phyloP scores from a whole-genome alignment of 1,140 invertebrate species.

The Mesaphorura yosii region DNA sequence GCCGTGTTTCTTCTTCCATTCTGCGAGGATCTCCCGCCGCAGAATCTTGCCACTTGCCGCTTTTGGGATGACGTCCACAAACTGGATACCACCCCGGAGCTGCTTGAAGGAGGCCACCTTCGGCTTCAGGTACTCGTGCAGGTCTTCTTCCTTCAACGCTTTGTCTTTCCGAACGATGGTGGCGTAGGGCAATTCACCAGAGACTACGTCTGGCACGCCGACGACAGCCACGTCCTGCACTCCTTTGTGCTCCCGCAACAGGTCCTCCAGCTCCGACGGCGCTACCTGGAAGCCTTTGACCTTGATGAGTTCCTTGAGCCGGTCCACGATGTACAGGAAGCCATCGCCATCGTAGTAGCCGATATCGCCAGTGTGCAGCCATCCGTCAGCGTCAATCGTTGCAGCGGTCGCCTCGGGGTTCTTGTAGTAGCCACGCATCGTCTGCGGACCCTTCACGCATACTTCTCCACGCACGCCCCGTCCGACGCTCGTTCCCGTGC shows the following conservation, averaged over 20 bases:
- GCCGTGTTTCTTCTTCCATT: constrained; percentile 4
- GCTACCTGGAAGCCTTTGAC: constrained; percentile 75
- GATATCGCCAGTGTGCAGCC: constrained; percentile 56
- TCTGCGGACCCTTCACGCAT: constrained; percentile 31
- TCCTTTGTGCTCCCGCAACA: constrained; percentile 40
- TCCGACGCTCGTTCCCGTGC: constrained; percentile 21
- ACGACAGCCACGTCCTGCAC: constrained; percentile 45
- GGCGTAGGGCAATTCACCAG: constrained; percentile 49
- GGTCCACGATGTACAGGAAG: constrained; percentile 66
- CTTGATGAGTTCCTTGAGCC: constrained; percentile 83
- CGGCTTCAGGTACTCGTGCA: constrained; percentile 48
- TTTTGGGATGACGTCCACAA: constrained; percentile 49
- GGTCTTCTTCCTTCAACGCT: constrained; percentile 45
- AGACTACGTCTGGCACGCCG: constrained; percentile 41
- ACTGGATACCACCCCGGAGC: constrained; percentile 42
- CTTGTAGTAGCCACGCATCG: constrained; percentile 34
- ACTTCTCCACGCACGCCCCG: constrained; percentile 36
- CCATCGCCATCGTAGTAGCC: constrained; percentile 46
- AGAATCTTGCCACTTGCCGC: constrained; percentile 57
- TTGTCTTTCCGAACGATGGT: constrained; percentile 46
- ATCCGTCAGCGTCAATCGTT: constrained; percentile 55
- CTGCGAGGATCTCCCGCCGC: constrained; percentile 40
- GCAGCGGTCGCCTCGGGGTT: constrained; percentile 49
- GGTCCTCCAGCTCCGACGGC: constrained; percentile 45
- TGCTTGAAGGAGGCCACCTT: constrained; percentile 53